Conservation (phyloP, 2,113 vertebrate species). For the Tympanuchus pallidicinctus region DNA sequence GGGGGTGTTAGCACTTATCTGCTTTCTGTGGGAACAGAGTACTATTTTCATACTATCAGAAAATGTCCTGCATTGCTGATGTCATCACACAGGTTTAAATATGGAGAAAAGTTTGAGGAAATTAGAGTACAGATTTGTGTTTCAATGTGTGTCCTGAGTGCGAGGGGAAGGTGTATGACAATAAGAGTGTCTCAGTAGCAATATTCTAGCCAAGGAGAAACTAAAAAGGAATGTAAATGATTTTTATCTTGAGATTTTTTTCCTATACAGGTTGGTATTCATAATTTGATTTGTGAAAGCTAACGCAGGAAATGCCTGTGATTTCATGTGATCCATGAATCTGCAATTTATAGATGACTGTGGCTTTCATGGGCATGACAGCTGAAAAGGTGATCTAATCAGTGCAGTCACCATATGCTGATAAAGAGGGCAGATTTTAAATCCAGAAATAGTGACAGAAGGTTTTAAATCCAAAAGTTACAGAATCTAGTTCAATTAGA, state of each 20-base stretch:
- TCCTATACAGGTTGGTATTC: background rate
- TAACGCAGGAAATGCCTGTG: background rate
- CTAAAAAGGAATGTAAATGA: background rate
- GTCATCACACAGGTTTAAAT: background rate
- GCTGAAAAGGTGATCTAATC: background rate
- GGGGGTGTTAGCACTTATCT: background rate
- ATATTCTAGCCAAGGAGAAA: background rate
- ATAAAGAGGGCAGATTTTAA: background rate
- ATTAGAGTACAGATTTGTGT: background rate
- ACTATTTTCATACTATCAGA: background rate
- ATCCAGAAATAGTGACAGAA: background rate
- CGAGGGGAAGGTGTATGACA: background rate
- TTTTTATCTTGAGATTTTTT: background rate
- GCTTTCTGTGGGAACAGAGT: background rate
- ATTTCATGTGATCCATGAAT: background rate
- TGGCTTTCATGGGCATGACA: background rate
- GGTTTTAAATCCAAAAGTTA: slow-evolving; percentile 16
- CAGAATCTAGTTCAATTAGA: slow-evolving; percentile 5
- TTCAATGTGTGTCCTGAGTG: background rate
- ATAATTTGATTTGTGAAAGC: background rate
- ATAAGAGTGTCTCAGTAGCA: background rate
- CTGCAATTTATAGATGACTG: background rate
- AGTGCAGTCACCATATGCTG: background rate
- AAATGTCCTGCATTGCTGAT: background rate
- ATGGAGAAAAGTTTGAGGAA: background rate